phyloP scores from a whole-genome alignment of 2,797 vertebrate genomes.

The Parotocinclus haroldoi region DNA sequence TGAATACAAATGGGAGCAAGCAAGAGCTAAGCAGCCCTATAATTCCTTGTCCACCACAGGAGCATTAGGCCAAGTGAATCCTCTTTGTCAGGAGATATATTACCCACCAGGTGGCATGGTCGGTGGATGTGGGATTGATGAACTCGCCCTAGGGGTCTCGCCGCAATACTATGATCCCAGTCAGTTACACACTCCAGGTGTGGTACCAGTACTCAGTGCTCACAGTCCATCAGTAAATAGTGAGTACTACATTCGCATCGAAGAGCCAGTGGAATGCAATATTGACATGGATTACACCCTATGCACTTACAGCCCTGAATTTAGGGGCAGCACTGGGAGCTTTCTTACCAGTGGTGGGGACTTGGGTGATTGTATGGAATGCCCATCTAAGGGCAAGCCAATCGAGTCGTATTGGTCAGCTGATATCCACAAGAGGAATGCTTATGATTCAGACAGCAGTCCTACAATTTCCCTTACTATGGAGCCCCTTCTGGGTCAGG shows the following conservation, averaged over 20 bases:
- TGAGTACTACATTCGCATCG: conserved; percentile 94
- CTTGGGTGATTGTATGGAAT: conserved; percentile 66
- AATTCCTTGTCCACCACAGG: conserved; percentile 60
- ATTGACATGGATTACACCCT: conserved; percentile 80
- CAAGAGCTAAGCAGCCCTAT: conserved; percentile 74
- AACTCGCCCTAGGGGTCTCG: conserved; percentile 73
- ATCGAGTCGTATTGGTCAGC: conserved; percentile 74
- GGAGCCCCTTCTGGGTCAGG: conserved; percentile 84
- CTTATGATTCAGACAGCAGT: conserved; percentile 77
- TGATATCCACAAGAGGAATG: conserved; percentile 60
- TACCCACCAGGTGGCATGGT: conserved; percentile 74
- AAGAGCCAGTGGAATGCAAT: conserved; percentile 80
- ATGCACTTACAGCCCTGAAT: conserved; percentile 80
- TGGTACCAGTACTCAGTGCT: conserved; percentile 88
- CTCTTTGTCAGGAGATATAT: conserved; percentile 80
- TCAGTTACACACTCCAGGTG: conserved; percentile 72
- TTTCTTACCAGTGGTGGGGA: conserved; percentile 70
- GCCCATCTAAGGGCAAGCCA: conserved; percentile 55
- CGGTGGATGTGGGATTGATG: conserved; percentile 67
- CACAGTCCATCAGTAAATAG: conserved; percentile 87
- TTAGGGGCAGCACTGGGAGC: conserved; percentile 67
- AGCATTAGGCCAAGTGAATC: conserved; percentile 65
- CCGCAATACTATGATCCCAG: conserved; percentile 84
- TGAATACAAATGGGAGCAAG: conserved; percentile 95
- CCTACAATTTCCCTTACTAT: conserved; percentile 79